Conservation (phyloP, 2,888 invertebrate genomes). For the Sympetrum striolatum region DNA sequence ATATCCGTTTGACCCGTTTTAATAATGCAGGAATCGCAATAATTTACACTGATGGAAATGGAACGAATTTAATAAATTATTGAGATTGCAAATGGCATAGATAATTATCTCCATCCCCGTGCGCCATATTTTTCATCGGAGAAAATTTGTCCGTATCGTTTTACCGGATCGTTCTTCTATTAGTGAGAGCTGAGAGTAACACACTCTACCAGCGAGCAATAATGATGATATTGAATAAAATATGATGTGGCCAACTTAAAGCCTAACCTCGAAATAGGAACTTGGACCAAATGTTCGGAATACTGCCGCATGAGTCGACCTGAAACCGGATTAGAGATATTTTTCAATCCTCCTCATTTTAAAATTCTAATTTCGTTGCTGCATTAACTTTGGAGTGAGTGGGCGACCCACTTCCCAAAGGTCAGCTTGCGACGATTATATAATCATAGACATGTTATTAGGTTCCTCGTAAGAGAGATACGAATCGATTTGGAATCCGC, state of each 20-base stretch:
- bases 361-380: background rate
- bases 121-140: background rate
- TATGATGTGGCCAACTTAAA: slow-evolving; percentile 22
- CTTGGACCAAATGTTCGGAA: slow-evolving; percentile 11
- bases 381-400: background rate
- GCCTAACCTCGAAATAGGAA: background rate
- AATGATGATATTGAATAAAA: slow-evolving; percentile 32
- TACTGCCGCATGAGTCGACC: background rate
- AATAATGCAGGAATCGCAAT: background rate
- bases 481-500: background rate
- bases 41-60: slow-evolving; percentile 23
- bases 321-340: background rate
- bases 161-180: background rate
- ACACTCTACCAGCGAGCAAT: background rate
- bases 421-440: background rate
- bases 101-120: background rate
- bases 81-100: background rate
- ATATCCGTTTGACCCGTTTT: background rate
- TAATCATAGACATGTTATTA: background rate
- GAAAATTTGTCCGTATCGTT: background rate
- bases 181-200: background rate
- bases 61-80: slow-evolving; percentile 17
- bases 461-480: background rate
- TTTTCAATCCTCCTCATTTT: background rate
- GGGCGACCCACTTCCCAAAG: background rate